These are phyloP conservation scores for Cantharis nigra DNA, from an alignment of 2,888 invertebrate species.

Conservation along the genomic window DNA sequence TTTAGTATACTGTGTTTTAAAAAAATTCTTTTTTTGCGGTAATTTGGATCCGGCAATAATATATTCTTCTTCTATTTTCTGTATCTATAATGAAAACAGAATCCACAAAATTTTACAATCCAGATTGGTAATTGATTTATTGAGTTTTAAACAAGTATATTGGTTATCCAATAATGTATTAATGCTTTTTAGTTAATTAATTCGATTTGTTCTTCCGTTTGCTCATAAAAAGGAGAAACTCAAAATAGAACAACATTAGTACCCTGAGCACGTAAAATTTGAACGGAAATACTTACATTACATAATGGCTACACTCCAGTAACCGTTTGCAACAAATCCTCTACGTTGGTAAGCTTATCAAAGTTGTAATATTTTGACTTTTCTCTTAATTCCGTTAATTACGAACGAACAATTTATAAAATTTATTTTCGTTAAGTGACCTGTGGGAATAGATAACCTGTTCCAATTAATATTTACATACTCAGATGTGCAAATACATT, in stretches of 20 bases:
- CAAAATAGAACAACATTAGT: slow-evolving; percentile 5
- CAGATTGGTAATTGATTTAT: neutral
- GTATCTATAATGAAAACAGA: too few species aligned
- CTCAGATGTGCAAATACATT: neutral
- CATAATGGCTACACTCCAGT: slow-evolving; percentile 5
- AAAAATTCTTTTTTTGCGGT: too few species aligned
- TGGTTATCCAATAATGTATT: neutral
- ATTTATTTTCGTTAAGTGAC: slow-evolving; percentile 13
- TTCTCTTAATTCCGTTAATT: slow-evolving; percentile 8
- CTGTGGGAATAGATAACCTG: neutral
- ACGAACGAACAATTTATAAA: neutral
- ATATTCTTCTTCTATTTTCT: too few species aligned
- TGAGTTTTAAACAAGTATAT: neutral
- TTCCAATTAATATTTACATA: neutral
- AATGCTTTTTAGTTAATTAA: neutral
- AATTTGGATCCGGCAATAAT: too few species aligned
- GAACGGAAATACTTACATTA: slow-evolving; percentile 6
- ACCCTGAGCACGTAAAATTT: slow-evolving; percentile 5
- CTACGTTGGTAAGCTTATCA: neutral
- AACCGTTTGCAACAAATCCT: neutral
- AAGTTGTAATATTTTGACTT: neutral
- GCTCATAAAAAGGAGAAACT: neutral
- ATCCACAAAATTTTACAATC: too few species aligned
- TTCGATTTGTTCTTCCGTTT: neutral
- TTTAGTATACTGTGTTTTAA: too few species aligned